Evolutionary conservation across 2,113 vertebrate genomes (phyloP).

Genomic region (Gnathonemus echidnorhynchus): DNA sequence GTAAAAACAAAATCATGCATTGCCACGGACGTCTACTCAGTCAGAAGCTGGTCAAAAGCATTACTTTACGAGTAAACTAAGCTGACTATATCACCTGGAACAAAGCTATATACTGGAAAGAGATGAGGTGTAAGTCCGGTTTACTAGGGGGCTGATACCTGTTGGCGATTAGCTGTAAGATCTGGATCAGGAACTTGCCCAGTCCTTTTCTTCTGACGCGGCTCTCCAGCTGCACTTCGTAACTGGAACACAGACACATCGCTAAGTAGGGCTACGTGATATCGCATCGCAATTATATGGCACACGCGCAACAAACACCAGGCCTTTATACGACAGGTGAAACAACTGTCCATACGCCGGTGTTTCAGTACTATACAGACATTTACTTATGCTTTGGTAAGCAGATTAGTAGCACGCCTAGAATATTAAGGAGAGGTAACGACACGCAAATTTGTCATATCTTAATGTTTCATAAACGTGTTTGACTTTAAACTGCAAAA

Average conservation of each 20-base stretch:
- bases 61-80: background rate
- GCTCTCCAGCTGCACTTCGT: constrained; percentile 87
- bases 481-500: background rate
- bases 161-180: constrained; percentile 88
- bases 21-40: background rate
- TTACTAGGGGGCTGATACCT: constrained; percentile 53
- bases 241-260: constrained; percentile 55
- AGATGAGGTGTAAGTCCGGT: background rate
- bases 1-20: background rate
- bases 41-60: background rate
- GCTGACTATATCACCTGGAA: background rate
- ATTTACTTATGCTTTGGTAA: background rate
- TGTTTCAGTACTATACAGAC: background rate
- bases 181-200: constrained; percentile 89
- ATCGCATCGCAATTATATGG: background rate
- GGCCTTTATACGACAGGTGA: background rate
- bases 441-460: background rate
- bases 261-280: background rate
- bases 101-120: background rate
- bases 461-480: background rate
- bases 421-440: background rate
- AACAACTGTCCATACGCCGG: background rate
- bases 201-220: constrained; percentile 80
- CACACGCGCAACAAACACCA: background rate
- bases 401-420: background rate